A percentile compares a stretch with the other conserved stretches of the same genome.
phyloP scores from a whole-genome alignment of 2,113 vertebrate genomes.

The Xenotilapia longispinis region DNA sequence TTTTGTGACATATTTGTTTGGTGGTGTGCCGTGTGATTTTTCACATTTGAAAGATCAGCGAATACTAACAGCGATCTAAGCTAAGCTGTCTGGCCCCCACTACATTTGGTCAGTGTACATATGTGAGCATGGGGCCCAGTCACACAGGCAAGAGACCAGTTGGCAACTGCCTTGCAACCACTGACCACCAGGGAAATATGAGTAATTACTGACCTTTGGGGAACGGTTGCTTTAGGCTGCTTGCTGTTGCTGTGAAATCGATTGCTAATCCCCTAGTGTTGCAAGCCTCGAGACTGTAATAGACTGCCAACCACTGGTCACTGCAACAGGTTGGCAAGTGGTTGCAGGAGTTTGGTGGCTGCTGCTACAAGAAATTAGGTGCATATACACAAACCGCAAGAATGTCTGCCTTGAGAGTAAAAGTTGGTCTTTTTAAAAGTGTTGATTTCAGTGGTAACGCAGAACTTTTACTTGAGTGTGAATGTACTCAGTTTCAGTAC shows the following conservation, averaged over 20 bases:
- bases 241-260: neutral
- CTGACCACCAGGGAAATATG: neutral
- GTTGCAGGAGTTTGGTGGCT: neutral
- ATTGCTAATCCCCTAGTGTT: neutral
- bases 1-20: neutral
- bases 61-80: neutral
- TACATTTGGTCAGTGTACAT: neutral
- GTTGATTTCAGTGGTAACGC: neutral
- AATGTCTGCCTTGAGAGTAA: neutral
- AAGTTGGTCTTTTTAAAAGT: neutral
- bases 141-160: neutral
- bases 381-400: neutral
- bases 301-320: neutral
- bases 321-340: neutral
- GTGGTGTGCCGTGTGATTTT: neutral
- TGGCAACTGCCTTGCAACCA: neutral
- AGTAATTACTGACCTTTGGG: neutral
- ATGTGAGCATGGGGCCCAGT: neutral
- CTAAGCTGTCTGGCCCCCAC: neutral
- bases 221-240: neutral
- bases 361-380: neutral
- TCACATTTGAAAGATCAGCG: neutral
- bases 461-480: neutral
- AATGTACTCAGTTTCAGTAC: neutral
- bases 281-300: neutral